A percentile compares a stretch with the other conserved stretches of the same genome.
Conservation (phyloP, 2,113 vertebrate species). For the Catharus fuscescens region DNA sequence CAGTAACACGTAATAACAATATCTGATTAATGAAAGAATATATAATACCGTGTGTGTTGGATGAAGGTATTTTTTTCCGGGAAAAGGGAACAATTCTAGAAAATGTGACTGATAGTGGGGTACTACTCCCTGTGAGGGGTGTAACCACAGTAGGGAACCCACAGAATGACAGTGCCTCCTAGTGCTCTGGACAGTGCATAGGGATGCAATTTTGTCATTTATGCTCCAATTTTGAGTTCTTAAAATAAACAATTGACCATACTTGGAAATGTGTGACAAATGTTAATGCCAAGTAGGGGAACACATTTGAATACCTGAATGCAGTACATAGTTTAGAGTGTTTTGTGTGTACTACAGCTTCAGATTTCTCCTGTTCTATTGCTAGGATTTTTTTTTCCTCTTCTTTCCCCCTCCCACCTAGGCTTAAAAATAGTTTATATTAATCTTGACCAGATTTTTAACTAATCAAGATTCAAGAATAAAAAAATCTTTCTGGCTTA, state of each 20-base stretch:
- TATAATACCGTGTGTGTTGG: background rate
- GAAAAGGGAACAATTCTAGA: background rate
- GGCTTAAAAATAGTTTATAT: background rate
- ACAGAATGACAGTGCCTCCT: constrained; percentile 50
- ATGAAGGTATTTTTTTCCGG: background rate
- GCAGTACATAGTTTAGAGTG: background rate
- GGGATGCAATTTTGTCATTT: background rate
- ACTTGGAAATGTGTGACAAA: background rate
- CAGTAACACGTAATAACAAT: background rate
- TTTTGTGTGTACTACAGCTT: background rate
- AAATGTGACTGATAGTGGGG: background rate
- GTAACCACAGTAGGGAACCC: background rate
- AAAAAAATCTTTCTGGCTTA: background rate
- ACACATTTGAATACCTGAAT: background rate
- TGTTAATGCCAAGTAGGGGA: background rate
- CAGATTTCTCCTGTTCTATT: background rate
- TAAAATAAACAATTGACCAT: background rate
- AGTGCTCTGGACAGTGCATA: background rate
- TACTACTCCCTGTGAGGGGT: background rate
- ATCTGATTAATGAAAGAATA: background rate
- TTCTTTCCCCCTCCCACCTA: background rate
- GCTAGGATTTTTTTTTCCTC: background rate
- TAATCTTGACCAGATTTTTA: background rate
- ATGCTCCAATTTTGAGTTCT: background rate
- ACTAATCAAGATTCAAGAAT: background rate